These are phyloP conservation scores for Heterocephalus glaber DNA, from an alignment of 2,113 vertebrate species.

Conservation along the genomic window DNA sequence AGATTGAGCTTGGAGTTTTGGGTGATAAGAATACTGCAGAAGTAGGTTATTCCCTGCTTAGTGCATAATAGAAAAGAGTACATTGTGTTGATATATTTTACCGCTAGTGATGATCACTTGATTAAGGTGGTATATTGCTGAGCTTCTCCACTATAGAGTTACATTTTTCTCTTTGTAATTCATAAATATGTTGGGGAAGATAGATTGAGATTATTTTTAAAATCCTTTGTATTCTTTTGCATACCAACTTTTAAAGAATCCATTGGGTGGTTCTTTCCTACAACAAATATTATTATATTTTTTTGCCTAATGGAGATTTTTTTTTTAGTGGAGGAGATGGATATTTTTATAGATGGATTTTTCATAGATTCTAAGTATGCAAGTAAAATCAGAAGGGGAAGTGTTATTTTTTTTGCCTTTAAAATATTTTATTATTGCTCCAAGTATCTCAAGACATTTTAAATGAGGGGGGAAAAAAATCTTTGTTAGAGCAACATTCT, in stretches of 20 bases:
- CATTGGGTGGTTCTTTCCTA: background rate
- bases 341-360: slow-evolving; percentile 39
- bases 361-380: slow-evolving; percentile 38
- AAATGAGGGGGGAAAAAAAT: background rate
- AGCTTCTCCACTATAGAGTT: background rate
- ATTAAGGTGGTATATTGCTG: background rate
- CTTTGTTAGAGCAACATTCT: background rate
- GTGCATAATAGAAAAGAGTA: background rate
- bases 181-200: background rate
- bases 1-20: background rate
- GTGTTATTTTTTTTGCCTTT: background rate
- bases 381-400: background rate
- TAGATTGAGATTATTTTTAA: background rate
- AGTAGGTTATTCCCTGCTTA: background rate
- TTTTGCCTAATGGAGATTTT: slow-evolving; percentile 18
- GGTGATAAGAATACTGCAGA: background rate
- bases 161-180: slow-evolving; percentile 41
- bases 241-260: slow-evolving; percentile 16
- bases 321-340: background rate
- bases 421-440: background rate
- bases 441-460: slow-evolving; percentile 2
- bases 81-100: background rate
- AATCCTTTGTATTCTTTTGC: background rate
- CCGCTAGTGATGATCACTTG: background rate
- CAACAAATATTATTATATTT: background rate